A percentile compares a stretch with the other conserved stretches of the same genome.
phyloP scores from a whole-genome alignment of 2,113 vertebrate species.

The Gyps fulvus region DNA sequence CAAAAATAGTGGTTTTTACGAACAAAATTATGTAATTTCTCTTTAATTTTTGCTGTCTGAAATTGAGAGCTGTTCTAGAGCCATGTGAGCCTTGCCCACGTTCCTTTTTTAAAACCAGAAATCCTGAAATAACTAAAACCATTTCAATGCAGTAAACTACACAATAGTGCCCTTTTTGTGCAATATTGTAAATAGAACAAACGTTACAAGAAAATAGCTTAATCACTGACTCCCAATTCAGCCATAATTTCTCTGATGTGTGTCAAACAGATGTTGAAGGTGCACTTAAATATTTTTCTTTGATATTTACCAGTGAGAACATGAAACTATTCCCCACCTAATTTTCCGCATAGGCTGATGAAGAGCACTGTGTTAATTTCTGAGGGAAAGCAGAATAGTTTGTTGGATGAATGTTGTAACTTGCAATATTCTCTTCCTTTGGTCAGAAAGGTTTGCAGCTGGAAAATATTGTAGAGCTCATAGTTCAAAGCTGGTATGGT shows the following conservation, averaged over 20 bases:
- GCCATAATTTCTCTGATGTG: neutral
- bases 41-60: neutral
- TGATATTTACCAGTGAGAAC: neutral
- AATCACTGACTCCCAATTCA: neutral
- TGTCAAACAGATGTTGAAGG: neutral
- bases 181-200: neutral
- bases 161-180: neutral
- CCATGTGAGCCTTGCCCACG: rapidly evolving
- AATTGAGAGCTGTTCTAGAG: neutral
- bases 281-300: neutral
- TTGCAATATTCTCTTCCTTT: neutral
- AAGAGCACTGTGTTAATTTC: neutral
- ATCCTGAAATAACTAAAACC: neutral
- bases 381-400: neutral
- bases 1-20: neutral
- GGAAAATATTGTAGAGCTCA: neutral
- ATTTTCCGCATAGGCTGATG: neutral
- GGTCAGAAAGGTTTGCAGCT: neutral
- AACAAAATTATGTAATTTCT: neutral
- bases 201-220: neutral
- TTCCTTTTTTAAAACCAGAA: neutral
- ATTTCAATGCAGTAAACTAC: neutral
- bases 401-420: neutral
- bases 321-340: neutral
- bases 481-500: neutral